Evolutionary conservation across 2,888 invertebrate species (phyloP), one percentile per base, ranked within the genome.

Genomic region (Nymphalis urticae): DNA sequence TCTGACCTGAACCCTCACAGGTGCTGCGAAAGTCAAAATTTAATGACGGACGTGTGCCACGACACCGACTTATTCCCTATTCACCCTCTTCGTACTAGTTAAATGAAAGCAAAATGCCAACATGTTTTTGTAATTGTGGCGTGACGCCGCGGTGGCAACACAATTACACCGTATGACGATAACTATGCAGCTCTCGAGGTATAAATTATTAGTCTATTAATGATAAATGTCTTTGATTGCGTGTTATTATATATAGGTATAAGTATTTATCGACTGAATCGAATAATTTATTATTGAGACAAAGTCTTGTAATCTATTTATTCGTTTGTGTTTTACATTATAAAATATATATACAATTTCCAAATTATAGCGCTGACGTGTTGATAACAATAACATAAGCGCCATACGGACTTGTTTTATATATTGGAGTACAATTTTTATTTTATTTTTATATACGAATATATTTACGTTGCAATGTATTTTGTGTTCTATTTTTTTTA

Each of bases 131-230:
- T 87, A 87, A 87, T 83, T 82, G 84, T 83, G 78, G 86, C 84
- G 81, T 83, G 83, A 81, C 82, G 78, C 73, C 72, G 81, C 83
- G 83, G 80, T 82, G 79, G 73, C 72, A 76, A 77, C 81, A 78
- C 89, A 86, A 90, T 90, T 90, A 90, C 78, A 77, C 90, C 89
- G 83, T 85, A 87, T 90, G 90, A 79, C 75, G 75, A 75, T 78
- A 80, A 77, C 75, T 66, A 75, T 68, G 62, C 71, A 79, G 77
- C 75, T 69, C 74, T 64, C 72, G 51, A 72, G 68, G 16, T 76
- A 77, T 80, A 82, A 79, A 83, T 84, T 82, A 81, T 80, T 76
- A 81, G 82, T 80, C 76, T 79, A 82, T 81, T 76, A 73, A 80
- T 82, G 83, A 82, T 76, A 77, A 42, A 60, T 48, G 21, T 6